These are phyloP conservation scores for Smittia aterrima DNA, from an alignment of 2,888 invertebrate species.

Conservation along the genomic window DNA sequence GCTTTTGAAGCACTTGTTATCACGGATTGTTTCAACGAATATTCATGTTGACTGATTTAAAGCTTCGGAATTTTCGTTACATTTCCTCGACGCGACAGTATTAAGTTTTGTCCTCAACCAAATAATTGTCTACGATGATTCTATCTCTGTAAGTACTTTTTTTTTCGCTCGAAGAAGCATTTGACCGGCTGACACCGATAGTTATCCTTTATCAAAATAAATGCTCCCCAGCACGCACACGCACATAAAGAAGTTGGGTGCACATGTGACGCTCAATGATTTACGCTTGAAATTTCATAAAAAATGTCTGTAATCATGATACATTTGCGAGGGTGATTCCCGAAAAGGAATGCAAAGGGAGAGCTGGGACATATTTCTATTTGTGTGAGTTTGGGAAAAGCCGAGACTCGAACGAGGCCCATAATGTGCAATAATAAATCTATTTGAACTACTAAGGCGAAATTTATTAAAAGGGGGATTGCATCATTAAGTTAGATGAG, in stretches of 20 bases:
- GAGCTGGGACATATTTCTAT: not conserved
- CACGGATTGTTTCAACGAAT: not conserved
- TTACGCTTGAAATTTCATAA: slow-evolving; percentile 32
- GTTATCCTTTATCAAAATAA: too few species aligned
- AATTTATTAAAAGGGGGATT: not conserved
- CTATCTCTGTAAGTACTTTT: not conserved
- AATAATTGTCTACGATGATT: not conserved
- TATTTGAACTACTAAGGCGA: slow-evolving; percentile 23
- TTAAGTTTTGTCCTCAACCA: too few species aligned
- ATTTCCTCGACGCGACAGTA: not conserved
- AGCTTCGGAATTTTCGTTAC: not conserved
- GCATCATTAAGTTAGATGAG: slow-evolving; percentile 26
- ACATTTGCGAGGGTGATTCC: slow-evolving; percentile 20
- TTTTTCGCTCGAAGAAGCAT: too few species aligned
- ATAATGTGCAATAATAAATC: slow-evolving; percentile 30
- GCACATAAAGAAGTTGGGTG: slow-evolving; percentile 9
- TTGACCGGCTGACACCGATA: not conserved
- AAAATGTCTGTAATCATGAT: slow-evolving; percentile 19
- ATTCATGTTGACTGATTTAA: not conserved
- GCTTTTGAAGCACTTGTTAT: slow-evolving; percentile 16
- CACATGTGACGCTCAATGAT: slow-evolving; percentile 38
- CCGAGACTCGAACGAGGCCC: not conserved
- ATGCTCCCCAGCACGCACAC: not conserved
- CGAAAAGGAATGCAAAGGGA: not conserved
- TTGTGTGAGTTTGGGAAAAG: not conserved